phyloP scores from a whole-genome alignment of 1,140 invertebrate genomes.

The Drosophila ohnishii region DNA sequence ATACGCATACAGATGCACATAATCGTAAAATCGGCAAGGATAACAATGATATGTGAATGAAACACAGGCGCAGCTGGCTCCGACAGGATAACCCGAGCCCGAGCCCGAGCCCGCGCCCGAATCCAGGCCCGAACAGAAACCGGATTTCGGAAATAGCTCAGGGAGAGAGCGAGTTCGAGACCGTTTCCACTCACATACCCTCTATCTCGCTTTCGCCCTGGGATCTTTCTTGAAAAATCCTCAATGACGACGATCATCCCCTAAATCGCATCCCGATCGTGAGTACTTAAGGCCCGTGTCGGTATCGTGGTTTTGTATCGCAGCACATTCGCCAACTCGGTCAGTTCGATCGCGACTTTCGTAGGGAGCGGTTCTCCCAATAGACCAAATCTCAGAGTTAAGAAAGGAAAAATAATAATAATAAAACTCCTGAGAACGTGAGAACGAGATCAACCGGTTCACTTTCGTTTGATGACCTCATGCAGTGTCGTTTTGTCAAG shows the following conservation, averaged over 20 bases:
- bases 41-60: constrained; percentile 72
- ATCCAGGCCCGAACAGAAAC: constrained; percentile 46
- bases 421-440: constrained; percentile 7
- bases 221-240: constrained; percentile 16
- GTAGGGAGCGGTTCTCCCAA: constrained; percentile 35
- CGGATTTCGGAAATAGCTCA: constrained; percentile 57
- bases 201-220: constrained; percentile 3
- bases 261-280: constrained; percentile 63
- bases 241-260: constrained; percentile 47
- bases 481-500: constrained; percentile 24
- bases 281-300: constrained; percentile 69
- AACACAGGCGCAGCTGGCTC: constrained; percentile 64
- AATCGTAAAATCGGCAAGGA: constrained; percentile 74
- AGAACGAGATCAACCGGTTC: constrained; percentile 41
- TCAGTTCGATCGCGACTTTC: constrained; percentile 67
- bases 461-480: constrained; percentile 47
- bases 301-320: constrained; percentile 67
- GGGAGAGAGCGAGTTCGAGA: constrained; percentile 46
- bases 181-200: neutral
- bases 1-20: constrained; percentile 43
- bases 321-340: constrained; percentile 55
- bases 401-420: neutral
- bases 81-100: constrained; percentile 52
- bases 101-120: constrained; percentile 10
- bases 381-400: neutral